These are phyloP conservation scores for Hippasteria phrygiana DNA, from an alignment of 53 echinoderm and acorn worm species.

Conservation along the genomic window DNA sequence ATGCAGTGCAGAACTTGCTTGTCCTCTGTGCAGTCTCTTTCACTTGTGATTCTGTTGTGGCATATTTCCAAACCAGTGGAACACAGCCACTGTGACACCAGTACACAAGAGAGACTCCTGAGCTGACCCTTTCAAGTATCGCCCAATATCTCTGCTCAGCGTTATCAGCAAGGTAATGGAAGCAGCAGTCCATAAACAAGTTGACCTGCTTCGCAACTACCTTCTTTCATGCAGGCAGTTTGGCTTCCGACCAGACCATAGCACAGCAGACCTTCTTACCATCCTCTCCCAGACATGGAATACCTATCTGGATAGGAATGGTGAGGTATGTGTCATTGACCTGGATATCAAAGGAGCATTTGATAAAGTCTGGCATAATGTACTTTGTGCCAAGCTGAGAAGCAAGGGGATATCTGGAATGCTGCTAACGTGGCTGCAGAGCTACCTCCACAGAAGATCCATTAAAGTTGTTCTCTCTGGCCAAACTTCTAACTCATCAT, in stretches of 20 bases:
- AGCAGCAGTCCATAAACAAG: not conserved
- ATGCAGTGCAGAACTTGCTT: slow-evolving; percentile 64
- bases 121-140: not conserved
- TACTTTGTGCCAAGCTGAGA: slow-evolving; percentile 54
- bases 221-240: not conserved
- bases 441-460: slow-evolving; percentile 11
- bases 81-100: not conserved
- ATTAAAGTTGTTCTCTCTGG: slow-evolving; percentile 48
- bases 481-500: slow-evolving; percentile 10
- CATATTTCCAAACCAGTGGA: not conserved
- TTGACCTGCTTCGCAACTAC: not conserved
- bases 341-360: slow-evolving; percentile 55
- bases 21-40: slow-evolving; percentile 41
- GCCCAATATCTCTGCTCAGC: slow-evolving; percentile 10
- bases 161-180: slow-evolving; percentile 27
- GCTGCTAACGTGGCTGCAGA: slow-evolving; percentile 40
- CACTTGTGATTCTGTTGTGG: not conserved
- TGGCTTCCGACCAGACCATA: slow-evolving; percentile 10
- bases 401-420: slow-evolving; percentile 63
- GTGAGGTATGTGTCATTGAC: too few species aligned
- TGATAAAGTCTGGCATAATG: slow-evolving; percentile 62
- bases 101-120: not conserved
- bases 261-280: not conserved
- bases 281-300: too few species aligned
- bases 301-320: too few species aligned